These are phyloP conservation scores for Acrobasis suavella DNA, from an alignment of 2,888 invertebrate species.

Conservation along the genomic window DNA sequence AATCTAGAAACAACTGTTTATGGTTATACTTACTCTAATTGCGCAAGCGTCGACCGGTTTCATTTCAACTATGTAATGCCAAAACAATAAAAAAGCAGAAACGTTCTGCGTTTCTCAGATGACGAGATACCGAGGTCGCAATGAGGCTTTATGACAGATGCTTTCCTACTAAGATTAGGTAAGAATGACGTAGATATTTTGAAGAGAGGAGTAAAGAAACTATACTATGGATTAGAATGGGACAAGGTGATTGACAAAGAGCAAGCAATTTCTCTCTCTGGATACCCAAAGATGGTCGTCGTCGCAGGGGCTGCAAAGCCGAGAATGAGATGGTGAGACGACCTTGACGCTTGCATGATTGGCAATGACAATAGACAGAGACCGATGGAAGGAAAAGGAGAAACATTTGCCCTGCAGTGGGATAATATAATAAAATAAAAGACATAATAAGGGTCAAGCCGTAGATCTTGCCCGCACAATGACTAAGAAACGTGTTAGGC, in stretches of 20 bases:
- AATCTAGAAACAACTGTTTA: background rate
- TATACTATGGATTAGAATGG: too few species aligned
- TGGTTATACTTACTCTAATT: background rate
- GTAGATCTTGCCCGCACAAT: constrained; percentile 38
- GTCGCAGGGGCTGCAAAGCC: too few species aligned
- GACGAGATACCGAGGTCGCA: constrained; percentile 28
- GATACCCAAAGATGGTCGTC: too few species aligned
- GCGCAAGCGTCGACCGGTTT: constrained; percentile 11
- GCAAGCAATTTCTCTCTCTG: too few species aligned
- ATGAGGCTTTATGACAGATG: background rate
- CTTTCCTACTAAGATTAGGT: background rate
- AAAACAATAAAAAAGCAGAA: constrained; percentile 10
- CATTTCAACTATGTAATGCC: constrained; percentile 14
- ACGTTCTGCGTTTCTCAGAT: constrained; percentile 30
- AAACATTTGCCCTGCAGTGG: too few species aligned
- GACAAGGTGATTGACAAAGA: too few species aligned
- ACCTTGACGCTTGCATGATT: too few species aligned
- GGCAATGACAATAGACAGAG: too few species aligned
- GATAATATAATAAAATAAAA: too few species aligned
- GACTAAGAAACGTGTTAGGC: constrained; percentile 66
- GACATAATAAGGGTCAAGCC: background rate
- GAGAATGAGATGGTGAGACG: too few species aligned
- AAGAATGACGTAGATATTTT: background rate
- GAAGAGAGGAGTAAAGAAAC: background rate
- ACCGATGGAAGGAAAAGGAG: too few species aligned